Evolutionary conservation across 2,797 vertebrate genomes (phyloP).

Genomic region (Nasua narica): DNA sequence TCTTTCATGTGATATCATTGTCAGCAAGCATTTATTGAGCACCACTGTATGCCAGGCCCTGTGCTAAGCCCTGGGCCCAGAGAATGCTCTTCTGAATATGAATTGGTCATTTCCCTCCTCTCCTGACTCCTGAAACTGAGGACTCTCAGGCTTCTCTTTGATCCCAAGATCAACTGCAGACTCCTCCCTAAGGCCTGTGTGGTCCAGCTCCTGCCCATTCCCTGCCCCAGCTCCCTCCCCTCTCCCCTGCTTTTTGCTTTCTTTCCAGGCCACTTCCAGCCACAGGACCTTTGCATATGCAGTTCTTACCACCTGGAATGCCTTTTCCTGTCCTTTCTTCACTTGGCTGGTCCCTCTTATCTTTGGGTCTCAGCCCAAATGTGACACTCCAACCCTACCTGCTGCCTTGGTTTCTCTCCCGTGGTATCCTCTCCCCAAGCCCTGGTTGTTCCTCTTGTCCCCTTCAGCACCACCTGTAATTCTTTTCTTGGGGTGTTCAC

Average conservation of each 20-base stretch:
- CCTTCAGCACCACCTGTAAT: neutral
- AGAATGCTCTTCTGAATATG: neutral
- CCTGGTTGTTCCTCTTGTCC: neutral
- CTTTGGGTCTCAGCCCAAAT: neutral
- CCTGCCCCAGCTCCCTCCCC: rapidly evolving
- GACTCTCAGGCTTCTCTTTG: neutral
- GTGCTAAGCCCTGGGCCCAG: neutral
- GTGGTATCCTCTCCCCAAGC: rapidly evolving
- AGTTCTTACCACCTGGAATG: neutral
- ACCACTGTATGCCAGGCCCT: neutral
- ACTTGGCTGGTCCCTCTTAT: neutral
- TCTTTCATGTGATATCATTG: neutral
- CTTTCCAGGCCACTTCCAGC: neutral
- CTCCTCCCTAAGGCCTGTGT: neutral
- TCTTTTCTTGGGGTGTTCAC: neutral
- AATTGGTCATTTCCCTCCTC: neutral
- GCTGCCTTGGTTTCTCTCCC: neutral
- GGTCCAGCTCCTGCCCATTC: neutral
- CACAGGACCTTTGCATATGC: neutral
- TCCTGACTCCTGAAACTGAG: neutral
- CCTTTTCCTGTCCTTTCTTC: neutral
- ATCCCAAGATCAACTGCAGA: neutral
- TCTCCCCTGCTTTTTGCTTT: neutral
- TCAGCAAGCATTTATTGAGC: neutral
- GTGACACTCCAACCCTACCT: neutral